Evolutionary conservation across 2,113 vertebrate genomes (phyloP), one percentile per base, ranked within the genome.

Genomic region (Amazona vittata): DNA sequence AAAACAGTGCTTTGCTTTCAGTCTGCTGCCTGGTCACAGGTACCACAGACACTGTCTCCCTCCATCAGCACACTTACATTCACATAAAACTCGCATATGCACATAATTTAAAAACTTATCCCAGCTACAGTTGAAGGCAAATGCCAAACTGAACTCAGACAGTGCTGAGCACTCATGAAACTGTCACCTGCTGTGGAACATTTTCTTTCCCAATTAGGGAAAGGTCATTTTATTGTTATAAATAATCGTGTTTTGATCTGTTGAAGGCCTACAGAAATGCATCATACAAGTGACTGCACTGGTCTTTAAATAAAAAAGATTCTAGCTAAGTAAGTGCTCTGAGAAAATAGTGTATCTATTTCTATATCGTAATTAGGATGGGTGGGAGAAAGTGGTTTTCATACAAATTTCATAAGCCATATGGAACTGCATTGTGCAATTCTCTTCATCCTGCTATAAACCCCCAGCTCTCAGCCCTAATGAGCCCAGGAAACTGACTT

Each of bases 191-290:
- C 59, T 79, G 67, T 46, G 80, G 52, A 90, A 89, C 39, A 43
- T 93, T 94, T 94, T 65, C 62, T 76, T 89, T 82, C 22, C 73
- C 70, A 94, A 74, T 92, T 96, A 96, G 65, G 76, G 47, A 96
- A 97, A 97, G 60, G 70, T 86, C 70, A 73, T 49, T 55, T 68
- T 89, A 71, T 57, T 90, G 44, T 77, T 94, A 57, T 89, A 87
- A 90, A 92, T 88, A 73, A 79, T 11, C 16, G 19, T 9, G 10
- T 43, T 91, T 89, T 94, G 49, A 65, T 69, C 52, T 92, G 31
- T 73, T 85, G 46, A 86, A 18, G 16, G 49, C 49, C 44, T 80
- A n/a, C 28, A 85, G 74, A 94, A 93, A 83, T 76, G 53, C 70
- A 95, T 82, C 83, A 85, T 26, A 62, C 31, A 82, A 92, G 15